Conservation (phyloP, 1,140 invertebrate genomes). For the Drosophila ogumai region DNA sequence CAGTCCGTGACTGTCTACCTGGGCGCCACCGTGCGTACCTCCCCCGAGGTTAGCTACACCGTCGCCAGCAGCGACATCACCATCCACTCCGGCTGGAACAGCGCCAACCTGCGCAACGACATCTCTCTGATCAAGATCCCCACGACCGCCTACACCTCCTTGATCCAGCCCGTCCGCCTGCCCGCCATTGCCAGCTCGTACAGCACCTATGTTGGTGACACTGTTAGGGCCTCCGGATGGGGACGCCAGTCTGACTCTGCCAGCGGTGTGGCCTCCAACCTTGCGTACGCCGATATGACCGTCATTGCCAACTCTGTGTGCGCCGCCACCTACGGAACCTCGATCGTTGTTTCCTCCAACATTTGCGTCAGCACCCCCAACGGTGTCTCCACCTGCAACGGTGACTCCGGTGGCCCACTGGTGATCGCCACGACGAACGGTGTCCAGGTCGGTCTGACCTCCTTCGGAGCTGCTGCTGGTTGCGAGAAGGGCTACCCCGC, state of each 20-base stretch:
- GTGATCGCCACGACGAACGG: too few relatives aligned
- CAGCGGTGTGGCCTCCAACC: slow-evolving; percentile 32
- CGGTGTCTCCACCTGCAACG: slow-evolving; percentile 74
- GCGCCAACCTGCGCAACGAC: slow-evolving; percentile 61
- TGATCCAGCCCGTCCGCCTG: slow-evolving; percentile 36
- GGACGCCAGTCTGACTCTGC: slow-evolving; percentile 51
- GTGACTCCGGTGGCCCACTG: slow-evolving; percentile 86
- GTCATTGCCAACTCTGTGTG: slow-evolving; percentile 60
- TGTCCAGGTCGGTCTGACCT: slow-evolving; percentile 85
- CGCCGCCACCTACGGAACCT: slow-evolving; percentile 39
- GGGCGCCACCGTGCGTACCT: slow-evolving; percentile 67
- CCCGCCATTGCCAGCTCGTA: slow-evolving; percentile 60
- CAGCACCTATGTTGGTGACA: slow-evolving; percentile 55
- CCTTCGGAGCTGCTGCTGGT: slow-evolving; percentile 85
- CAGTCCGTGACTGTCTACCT: slow-evolving; percentile 66
- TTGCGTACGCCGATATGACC: slow-evolving; percentile 28
- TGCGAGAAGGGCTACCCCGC: slow-evolving; percentile 86
- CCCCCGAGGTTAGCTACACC: slow-evolving; percentile 40
- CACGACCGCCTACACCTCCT: slow-evolving; percentile 12
- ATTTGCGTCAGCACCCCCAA: slow-evolving; percentile 56
- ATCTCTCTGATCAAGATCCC: slow-evolving; percentile 74
- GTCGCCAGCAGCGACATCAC: slow-evolving; percentile 36
- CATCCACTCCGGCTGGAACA: slow-evolving; percentile 65
- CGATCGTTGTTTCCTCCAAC: slow-evolving; percentile 56
- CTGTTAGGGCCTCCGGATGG: slow-evolving; percentile 72